These are phyloP conservation scores for Leucozona laternaria DNA, from an alignment of 2,888 invertebrate genomes.

Conservation along the genomic window DNA sequence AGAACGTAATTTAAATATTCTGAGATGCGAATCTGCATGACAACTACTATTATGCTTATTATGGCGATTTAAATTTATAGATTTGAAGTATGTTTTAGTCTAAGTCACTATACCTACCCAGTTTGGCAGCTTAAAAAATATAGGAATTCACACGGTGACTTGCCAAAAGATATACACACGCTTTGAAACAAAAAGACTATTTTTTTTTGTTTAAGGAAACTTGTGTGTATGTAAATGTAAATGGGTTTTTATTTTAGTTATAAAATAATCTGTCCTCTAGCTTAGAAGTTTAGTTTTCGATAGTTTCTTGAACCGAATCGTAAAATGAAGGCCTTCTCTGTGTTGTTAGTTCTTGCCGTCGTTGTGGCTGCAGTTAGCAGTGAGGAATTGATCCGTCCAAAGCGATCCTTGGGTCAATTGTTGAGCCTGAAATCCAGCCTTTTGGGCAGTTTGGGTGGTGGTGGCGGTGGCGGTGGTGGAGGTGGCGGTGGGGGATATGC, in stretches of 20 bases:
- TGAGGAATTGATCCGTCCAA: constrained; percentile 46
- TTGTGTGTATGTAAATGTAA: constrained; percentile 19
- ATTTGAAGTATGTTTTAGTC: constrained; percentile 29
- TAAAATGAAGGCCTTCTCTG: constrained; percentile 59
- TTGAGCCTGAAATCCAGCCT: constrained; percentile 26
- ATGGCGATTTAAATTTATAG: constrained; percentile 4
- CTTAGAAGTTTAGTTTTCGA: constrained; percentile 78
- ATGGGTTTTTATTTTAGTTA: constrained; percentile 63
- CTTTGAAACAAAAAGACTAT: background rate
- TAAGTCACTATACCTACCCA: constrained; percentile 47
- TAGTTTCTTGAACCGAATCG: constrained; percentile 71
- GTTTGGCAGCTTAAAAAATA: background rate
- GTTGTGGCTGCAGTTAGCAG: constrained; percentile 39
- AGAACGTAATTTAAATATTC: constrained; percentile 46
- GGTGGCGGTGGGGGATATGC: constrained; percentile 27
- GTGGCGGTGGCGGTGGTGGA: background rate
- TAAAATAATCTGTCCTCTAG: constrained; percentile 78
- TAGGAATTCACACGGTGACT: constrained; percentile 1
- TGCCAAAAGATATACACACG: constrained; percentile 49
- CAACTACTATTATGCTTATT: no score
- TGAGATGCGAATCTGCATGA: constrained; percentile 56
- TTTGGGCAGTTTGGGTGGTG: constrained; percentile 2
- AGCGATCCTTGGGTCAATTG: constrained; percentile 43
- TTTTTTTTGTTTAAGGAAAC: constrained; percentile 5
- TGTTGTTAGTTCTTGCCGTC: constrained; percentile 46